Conservation (phyloP, 2,797 vertebrate genomes). For the Myoxocephalus aenaeus region DNA sequence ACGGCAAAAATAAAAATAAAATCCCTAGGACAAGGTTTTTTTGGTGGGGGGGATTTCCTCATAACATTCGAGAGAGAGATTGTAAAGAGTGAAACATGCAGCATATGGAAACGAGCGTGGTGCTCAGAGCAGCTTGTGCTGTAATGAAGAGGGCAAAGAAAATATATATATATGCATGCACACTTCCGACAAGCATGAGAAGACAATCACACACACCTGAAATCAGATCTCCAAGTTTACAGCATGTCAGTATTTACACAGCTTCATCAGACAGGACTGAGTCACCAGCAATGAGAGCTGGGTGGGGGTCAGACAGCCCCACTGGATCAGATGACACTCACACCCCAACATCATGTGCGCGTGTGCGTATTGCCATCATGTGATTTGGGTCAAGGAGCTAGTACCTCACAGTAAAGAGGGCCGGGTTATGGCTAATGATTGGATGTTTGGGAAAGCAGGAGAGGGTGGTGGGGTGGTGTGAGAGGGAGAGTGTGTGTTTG, state of each 20-base stretch:
- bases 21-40: constrained; percentile 7
- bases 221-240: constrained; percentile 81
- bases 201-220: constrained; percentile 45
- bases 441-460: constrained; percentile 31
- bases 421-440: constrained; percentile 38
- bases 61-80: constrained; percentile 1
- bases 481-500: neutral
- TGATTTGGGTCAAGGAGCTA: constrained; percentile 68
- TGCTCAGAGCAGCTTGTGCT: neutral
- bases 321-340: constrained; percentile 72
- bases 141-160: constrained; percentile 3
- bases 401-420: constrained; percentile 53
- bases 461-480: neutral
- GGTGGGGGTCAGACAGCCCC: constrained; percentile 49
- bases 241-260: constrained; percentile 81
- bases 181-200: constrained; percentile 41
- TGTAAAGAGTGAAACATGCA: neutral
- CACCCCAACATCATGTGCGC: constrained; percentile 40
- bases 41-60: constrained; percentile 2
- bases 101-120: neutral
- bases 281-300: constrained; percentile 53
- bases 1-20: neutral
- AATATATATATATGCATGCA: neutral
- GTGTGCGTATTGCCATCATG: constrained; percentile 49
- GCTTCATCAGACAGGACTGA: constrained; percentile 76